Evolutionary conservation across 2,113 vertebrate species (phyloP), one percentile per base, ranked within the genome.

Genomic region (Nettapus auritus): DNA sequence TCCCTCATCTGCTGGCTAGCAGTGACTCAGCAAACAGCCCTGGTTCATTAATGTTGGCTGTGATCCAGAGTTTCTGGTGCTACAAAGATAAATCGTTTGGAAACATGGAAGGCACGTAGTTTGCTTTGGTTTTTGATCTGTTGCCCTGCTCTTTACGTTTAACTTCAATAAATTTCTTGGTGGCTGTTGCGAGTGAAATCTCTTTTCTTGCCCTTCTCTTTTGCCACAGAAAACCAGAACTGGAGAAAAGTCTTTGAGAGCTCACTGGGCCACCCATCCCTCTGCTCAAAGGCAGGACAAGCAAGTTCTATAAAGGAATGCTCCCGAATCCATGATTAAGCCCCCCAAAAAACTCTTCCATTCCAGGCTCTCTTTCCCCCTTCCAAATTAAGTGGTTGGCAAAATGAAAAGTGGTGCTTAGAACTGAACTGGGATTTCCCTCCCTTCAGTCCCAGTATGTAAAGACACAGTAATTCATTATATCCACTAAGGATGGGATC

Each of bases 1-100:
- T 92, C 57, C 75, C 17, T 80, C 89, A 57, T 91, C 84, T 79
- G 36, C 36, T 26, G 90, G 88, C 57, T 94, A 55, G 74, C 70
- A 33, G 81, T 96, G 96, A 96, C 88, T 96, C 96, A 97, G 96
- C 96, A 94, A 68, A 94, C 83, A 87, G 88, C 88, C 82, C 86
- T 66, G 56, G 69, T 90, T 97, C 86, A 94, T 93, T 89, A 89
- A 76, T 2, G 9, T 17, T 96, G 94, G 95, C 92, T 80, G 74
- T 55, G 12, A 76, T 85, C 94, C 94, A 93, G 86, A 60, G 44
- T 82, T 57, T 69, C 86, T 93, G 93, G 77, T 77, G 78, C 69
- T 89, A 55, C 36, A 79, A 48, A 85, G 94, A 96, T 86, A 92
- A 94, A 91, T 67, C 86, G 18, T 78, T 94, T 50, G 20, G 5